Percentiles rank a stretch among this genome's conserved stretches.
Evolutionary conservation across 2,113 vertebrate species (phyloP).

Genomic region (Candoia aspera): DNA sequence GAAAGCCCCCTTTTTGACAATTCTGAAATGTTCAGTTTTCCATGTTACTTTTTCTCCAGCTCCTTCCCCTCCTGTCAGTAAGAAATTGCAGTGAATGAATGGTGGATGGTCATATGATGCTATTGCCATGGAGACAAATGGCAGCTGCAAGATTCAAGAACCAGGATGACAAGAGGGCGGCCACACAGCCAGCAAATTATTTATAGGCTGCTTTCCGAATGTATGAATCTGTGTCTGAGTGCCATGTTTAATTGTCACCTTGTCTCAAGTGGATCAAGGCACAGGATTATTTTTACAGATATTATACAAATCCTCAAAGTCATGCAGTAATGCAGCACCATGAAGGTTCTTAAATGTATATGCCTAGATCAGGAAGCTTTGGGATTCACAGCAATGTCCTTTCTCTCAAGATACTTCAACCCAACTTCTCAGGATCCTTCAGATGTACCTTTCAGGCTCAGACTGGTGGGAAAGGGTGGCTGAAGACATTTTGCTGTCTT

Average conservation of each 20-base stretch:
- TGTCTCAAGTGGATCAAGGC: slow-evolving; percentile 31
- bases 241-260: slow-evolving; percentile 36
- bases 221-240: slow-evolving; percentile 72
- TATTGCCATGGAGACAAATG: slow-evolving; percentile 77
- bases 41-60: slow-evolving; percentile 2
- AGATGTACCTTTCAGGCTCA: rapidly evolving
- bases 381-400: background rate
- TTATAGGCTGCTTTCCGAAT: slow-evolving; percentile 77
- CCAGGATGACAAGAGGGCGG: slow-evolving; percentile 78
- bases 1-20: slow-evolving; percentile 41
- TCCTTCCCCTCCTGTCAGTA: background rate
- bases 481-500: background rate
- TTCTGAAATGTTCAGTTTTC: slow-evolving; percentile 7
- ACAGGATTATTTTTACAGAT: slow-evolving; percentile 50
- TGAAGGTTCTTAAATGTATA: slow-evolving; percentile 24
- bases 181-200: slow-evolving; percentile 74
- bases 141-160: slow-evolving; percentile 67
- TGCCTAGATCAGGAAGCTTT: slow-evolving; percentile 46
- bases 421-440: slow-evolving; percentile 10
- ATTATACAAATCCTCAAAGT: slow-evolving; percentile 58
- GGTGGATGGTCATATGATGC: slow-evolving; percentile 64
- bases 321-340: slow-evolving; percentile 46
- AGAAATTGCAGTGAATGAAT: slow-evolving; percentile 69
- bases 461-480: background rate
- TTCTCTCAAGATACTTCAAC: background rate